Percentiles rank a stretch among this genome's conserved stretches.
phyloP scores from a whole-genome alignment of 2,797 vertebrate species.

The Pagetopsis macropterus region DNA sequence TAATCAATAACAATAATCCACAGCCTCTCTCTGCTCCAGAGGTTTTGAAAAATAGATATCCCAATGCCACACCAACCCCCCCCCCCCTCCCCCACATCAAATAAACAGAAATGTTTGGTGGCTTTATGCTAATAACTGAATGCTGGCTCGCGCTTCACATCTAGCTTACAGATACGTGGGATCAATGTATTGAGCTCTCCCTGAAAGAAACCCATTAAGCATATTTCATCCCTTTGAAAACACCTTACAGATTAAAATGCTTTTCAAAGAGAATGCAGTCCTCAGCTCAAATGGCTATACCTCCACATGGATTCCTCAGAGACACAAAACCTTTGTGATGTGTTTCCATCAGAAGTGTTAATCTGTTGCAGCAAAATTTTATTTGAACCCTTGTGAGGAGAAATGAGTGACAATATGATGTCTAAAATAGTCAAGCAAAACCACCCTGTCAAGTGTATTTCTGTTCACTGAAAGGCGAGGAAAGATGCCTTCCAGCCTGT shows the following conservation, averaged over 20 bases:
- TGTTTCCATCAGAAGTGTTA: slow-evolving; percentile 24
- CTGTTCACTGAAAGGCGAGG: slow-evolving; percentile 12
- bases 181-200: not conserved
- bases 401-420: slow-evolving; percentile 28
- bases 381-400: slow-evolving; percentile 22
- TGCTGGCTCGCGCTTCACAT: not conserved
- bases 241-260: slow-evolving; percentile 12
- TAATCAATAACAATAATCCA: too few relatives aligned
- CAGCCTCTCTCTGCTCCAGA: too few relatives aligned
- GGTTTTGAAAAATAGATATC: too few relatives aligned
- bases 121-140: slow-evolving; percentile 3
- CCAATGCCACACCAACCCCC: too few relatives aligned
- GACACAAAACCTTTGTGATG: slow-evolving; percentile 11
- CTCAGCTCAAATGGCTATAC: slow-evolving; percentile 16
- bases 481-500: slow-evolving; percentile 40
- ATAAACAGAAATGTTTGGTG: not conserved
- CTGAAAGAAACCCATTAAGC: not conserved
- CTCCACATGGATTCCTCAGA: slow-evolving; percentile 9
- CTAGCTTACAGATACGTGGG: not conserved
- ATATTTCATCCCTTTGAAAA: slow-evolving; percentile 9
- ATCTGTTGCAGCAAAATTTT: slow-evolving; percentile 45
- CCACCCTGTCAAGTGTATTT: slow-evolving; percentile 38
- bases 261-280: slow-evolving; percentile 17
- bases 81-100: not conserved
- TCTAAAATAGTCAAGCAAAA: slow-evolving; percentile 27